phyloP scores from a whole-genome alignment of 2,797 vertebrate species.

The Trachurus trachurus region DNA sequence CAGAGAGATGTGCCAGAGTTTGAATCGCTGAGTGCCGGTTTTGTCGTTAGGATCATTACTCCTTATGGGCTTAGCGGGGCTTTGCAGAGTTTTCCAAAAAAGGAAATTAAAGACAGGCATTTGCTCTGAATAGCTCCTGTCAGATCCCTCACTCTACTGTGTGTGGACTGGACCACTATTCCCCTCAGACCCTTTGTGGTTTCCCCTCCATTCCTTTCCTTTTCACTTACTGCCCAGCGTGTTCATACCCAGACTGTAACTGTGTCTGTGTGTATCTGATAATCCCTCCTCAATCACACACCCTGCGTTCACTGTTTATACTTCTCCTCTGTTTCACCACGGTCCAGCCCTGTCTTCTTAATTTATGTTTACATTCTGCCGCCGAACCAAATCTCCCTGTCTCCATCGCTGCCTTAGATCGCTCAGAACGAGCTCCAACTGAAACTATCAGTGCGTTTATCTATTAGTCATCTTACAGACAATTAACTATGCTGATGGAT shows the following conservation, averaged over 20 bases:
- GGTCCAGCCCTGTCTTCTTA: neutral
- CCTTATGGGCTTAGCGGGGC: slow-evolving; percentile 84
- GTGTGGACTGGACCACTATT: slow-evolving; percentile 36
- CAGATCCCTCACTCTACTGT: slow-evolving; percentile 55
- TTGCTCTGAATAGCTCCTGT: slow-evolving; percentile 76
- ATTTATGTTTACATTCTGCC: slow-evolving; percentile 3
- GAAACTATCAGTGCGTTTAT: neutral
- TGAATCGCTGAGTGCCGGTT: slow-evolving; percentile 48
- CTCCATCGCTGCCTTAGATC: neutral
- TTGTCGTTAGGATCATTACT: slow-evolving; percentile 72
- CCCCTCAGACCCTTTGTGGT: slow-evolving; percentile 36
- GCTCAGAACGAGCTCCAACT: neutral
- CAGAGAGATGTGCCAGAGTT: slow-evolving; percentile 37
- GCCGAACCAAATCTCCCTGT: neutral
- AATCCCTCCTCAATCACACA: slow-evolving; percentile 7
- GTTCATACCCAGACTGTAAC: slow-evolving; percentile 7
- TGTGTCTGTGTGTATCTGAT: neutral
- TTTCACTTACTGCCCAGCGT: slow-evolving; percentile 29
- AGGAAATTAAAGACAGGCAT: slow-evolving; percentile 81
- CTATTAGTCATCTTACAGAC: neutral
- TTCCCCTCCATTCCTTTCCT: slow-evolving; percentile 48
- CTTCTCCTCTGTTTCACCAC: neutral
- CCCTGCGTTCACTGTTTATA: slow-evolving; percentile 2
- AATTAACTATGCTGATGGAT: neutral
- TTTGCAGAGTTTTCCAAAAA: slow-evolving; percentile 84